Conservation (phyloP, 2,888 invertebrate species). For the Amitus sp. region DNA sequence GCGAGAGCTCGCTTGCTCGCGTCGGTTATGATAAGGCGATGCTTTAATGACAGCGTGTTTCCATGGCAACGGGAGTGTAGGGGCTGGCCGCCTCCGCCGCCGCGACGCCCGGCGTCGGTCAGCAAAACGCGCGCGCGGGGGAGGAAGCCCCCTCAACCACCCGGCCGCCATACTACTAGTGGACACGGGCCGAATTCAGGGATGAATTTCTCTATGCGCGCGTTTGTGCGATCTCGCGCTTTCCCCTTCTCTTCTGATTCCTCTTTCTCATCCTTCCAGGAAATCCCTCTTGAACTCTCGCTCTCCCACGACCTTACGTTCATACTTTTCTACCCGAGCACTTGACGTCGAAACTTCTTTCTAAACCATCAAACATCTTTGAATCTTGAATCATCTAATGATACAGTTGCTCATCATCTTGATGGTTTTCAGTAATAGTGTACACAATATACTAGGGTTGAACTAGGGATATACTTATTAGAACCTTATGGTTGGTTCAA, state of each 20-base stretch:
- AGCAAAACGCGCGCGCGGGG: slow-evolving; percentile 49
- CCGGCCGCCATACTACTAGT: too few relatives aligned
- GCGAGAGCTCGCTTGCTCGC: slow-evolving; percentile 55
- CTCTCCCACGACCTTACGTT: too few relatives aligned
- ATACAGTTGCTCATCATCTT: too few relatives aligned
- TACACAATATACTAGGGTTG: too few relatives aligned
- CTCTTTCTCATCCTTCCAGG: slow-evolving; percentile 3
- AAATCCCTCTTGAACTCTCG: neutral
- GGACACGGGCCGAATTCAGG: slow-evolving; percentile 61
- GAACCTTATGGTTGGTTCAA: too few relatives aligned
- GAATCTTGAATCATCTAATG: too few relatives aligned
- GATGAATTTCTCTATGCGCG: slow-evolving; percentile 58
- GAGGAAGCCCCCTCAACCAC: slow-evolving; percentile 56
- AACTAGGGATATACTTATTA: too few relatives aligned
- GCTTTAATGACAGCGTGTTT: slow-evolving; percentile 65
- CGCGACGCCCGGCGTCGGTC: slow-evolving; percentile 64
- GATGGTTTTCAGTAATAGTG: too few relatives aligned
- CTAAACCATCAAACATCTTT: too few relatives aligned
- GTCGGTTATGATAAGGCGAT: slow-evolving; percentile 67
- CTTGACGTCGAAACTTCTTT: too few relatives aligned
- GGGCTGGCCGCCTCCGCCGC: slow-evolving; percentile 56
- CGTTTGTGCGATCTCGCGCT: slow-evolving; percentile 51
- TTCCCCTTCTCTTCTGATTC: slow-evolving; percentile 32
- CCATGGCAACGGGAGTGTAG: slow-evolving; percentile 62
- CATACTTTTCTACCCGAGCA: too few relatives aligned